phyloP scores from a whole-genome alignment of 2,113 vertebrate species.

The Myotis brandtii region DNA sequence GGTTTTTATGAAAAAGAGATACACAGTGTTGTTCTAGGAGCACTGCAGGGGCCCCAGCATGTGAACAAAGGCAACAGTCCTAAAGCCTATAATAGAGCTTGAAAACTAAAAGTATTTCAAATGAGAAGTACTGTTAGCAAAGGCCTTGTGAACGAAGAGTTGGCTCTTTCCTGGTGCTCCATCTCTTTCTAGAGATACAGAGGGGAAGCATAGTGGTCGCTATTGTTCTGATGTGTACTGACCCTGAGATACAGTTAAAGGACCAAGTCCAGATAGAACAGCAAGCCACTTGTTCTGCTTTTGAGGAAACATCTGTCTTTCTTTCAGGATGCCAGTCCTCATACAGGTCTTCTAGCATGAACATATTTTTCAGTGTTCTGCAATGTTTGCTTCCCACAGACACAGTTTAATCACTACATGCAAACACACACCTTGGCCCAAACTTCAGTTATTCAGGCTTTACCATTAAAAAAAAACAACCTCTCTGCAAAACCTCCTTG shows the following conservation, averaged over 20 bases:
- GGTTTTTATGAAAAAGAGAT: not conserved
- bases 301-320: slow-evolving; percentile 61
- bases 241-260: not conserved
- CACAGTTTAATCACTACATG: not conserved
- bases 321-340: slow-evolving; percentile 35
- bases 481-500: not conserved
- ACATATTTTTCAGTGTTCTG: slow-evolving; percentile 43
- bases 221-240: not conserved
- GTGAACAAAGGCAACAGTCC: not conserved
- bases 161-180: not conserved
- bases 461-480: not conserved
- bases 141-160: not conserved
- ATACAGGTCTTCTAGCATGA: not conserved
- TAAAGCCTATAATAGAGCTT: not conserved
- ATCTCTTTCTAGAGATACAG: not conserved
- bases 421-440: slow-evolving; percentile 49
- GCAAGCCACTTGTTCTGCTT: slow-evolving; percentile 41
- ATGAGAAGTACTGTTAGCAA: not conserved
- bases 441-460: not conserved
- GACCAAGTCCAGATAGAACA: not conserved
- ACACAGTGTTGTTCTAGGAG: no score
- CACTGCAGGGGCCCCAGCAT: not conserved
- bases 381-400: not conserved
- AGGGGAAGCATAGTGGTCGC: not conserved
- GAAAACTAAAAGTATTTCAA: not conserved